A percentile compares a stretch with the other conserved stretches of the same genome.
phyloP scores from a whole-genome alignment of 2,888 invertebrate genomes.

The Chrysolina oricalcia region DNA sequence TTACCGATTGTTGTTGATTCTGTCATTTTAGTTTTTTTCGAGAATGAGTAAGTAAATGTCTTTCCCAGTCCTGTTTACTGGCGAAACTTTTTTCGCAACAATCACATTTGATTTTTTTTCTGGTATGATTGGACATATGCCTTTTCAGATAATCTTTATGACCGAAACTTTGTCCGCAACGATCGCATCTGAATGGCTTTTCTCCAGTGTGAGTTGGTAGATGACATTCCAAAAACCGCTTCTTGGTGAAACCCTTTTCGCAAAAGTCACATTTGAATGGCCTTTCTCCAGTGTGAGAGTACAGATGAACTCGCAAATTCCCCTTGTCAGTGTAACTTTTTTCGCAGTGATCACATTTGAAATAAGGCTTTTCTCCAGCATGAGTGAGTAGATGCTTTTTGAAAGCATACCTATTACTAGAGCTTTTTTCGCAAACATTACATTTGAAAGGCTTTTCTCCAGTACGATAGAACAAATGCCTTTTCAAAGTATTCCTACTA shows the following conservation, averaged over 20 bases:
- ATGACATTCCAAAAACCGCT: not conserved
- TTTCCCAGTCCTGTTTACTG: not conserved
- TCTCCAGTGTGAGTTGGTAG: not conserved
- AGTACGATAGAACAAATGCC: too few relatives aligned
- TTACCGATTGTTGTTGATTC: too few relatives aligned
- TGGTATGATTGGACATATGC: not conserved
- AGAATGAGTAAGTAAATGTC: not conserved
- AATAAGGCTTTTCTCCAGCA: too few relatives aligned
- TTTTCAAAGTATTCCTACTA: not conserved
- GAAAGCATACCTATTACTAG: too few relatives aligned
- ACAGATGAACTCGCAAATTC: too few relatives aligned
- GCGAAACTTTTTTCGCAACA: not conserved
- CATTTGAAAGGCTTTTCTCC: too few relatives aligned
- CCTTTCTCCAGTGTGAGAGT: constrained; percentile 18
- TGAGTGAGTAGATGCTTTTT: too few relatives aligned
- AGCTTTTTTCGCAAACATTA: too few relatives aligned
- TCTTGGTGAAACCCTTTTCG: not conserved
- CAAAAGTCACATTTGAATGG: constrained; percentile 6
- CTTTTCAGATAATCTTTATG: not conserved
- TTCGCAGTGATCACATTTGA: too few relatives aligned
- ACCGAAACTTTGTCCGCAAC: not conserved
- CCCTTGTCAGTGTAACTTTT: too few relatives aligned
- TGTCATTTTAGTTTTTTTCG: not conserved
- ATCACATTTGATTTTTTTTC: not conserved
- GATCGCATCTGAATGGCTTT: not conserved